A percentile compares a stretch with the other conserved stretches of the same genome.
Conservation (phyloP, 30 jellyfish, hydroid and myxozoan species). For the Phacellophora camtschatica region DNA sequence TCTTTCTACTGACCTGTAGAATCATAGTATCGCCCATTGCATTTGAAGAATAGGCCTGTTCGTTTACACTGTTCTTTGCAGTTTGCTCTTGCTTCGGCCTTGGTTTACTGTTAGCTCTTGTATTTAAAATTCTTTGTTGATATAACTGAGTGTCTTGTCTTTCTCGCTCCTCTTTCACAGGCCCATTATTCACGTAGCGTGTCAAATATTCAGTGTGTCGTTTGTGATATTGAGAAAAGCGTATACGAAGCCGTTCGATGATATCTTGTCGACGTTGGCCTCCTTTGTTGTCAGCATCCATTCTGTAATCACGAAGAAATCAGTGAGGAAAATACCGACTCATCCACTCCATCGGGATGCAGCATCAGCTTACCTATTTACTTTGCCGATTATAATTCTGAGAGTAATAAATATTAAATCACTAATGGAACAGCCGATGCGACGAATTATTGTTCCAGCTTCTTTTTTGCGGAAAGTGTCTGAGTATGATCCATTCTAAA, state of each 20-base stretch:
- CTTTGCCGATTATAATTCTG: constrained; percentile 7
- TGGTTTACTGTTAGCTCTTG: constrained; percentile 66
- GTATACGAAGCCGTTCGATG: constrained; percentile 82
- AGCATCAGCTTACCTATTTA: constrained; percentile 24
- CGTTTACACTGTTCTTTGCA: constrained; percentile 47
- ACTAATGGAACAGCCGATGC: constrained; percentile 61
- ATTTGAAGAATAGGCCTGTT: constrained; percentile 58
- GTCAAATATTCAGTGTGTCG: constrained; percentile 63
- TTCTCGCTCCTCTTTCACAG: constrained; percentile 75
- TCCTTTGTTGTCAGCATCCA: constrained; percentile 85
- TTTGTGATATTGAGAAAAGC: constrained; percentile 78
- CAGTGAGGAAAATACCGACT: constrained; percentile 9
- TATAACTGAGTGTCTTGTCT: constrained; percentile 76
- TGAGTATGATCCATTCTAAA: constrained; percentile 11
- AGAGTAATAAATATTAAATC: constrained; percentile 49
- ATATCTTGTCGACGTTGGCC: constrained; percentile 84
- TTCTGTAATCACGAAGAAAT: constrained; percentile 56
- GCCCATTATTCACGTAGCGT: constrained; percentile 62
- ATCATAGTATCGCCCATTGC: constrained; percentile 76
- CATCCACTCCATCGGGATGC: constrained; percentile 4
- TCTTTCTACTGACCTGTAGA: constrained; percentile 49
- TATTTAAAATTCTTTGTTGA: constrained; percentile 72
- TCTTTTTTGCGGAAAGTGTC: constrained; percentile 77
- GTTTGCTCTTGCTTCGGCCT: constrained; percentile 63
- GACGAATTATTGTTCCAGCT: constrained; percentile 67